A percentile compares a stretch with the other conserved stretches of the same genome.
Evolutionary conservation across 2,797 vertebrate genomes (phyloP).

Genomic region (Rhinoraja longicauda): DNA sequence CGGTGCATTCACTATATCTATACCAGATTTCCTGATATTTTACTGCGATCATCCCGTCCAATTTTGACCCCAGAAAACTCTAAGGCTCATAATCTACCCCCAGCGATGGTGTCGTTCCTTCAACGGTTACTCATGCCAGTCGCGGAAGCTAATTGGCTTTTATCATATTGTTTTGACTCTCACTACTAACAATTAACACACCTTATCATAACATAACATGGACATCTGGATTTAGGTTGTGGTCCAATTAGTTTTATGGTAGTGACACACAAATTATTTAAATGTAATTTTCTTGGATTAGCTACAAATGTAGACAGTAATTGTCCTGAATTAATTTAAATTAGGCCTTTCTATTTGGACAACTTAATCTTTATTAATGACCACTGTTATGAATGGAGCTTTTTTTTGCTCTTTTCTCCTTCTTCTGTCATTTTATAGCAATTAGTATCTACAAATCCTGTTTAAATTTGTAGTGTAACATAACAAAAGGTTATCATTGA

Average conservation of each 20-base stretch:
- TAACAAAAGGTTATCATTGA: too few species aligned
- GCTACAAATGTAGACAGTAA: background rate
- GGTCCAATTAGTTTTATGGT: background rate
- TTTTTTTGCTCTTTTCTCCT: background rate
- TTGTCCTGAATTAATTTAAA: conserved; percentile 1
- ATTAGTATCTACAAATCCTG: background rate
- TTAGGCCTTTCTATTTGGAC: background rate
- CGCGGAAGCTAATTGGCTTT: background rate
- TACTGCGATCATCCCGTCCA: too few species aligned
- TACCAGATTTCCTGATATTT: too few species aligned
- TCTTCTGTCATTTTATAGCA: background rate
- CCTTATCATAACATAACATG: background rate
- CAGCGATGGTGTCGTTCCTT: background rate
- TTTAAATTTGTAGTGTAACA: too few species aligned
- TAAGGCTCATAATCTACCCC: background rate
- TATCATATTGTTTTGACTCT: background rate
- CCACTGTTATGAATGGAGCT: background rate
- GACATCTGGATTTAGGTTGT: background rate
- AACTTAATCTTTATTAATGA: background rate
- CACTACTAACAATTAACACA: background rate
- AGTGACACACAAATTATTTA: background rate
- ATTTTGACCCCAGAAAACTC: too few species aligned
- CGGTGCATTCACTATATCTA: too few species aligned
- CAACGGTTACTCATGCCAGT: background rate
- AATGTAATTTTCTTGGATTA: background rate